Percentiles rank a stretch among this genome's conserved stretches.
Evolutionary conservation across 2,888 invertebrate species (phyloP).

Genomic region (Torymus auratus): DNA sequence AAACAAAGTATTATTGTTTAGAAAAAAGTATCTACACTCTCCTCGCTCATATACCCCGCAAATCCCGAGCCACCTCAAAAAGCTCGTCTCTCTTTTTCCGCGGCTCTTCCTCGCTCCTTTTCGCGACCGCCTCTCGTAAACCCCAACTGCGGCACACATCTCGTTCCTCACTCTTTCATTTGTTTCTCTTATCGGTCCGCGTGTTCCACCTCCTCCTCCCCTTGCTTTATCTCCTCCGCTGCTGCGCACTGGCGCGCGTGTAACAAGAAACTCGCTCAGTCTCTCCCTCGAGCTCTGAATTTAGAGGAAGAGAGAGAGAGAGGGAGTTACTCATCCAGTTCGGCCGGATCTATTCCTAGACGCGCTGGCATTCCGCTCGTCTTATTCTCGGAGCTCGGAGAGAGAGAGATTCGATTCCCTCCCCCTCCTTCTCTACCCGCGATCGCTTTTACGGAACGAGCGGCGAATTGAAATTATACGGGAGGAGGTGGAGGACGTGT

Average conservation of each 20-base stretch:
- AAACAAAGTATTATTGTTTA: too few species aligned
- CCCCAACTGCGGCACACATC: not conserved
- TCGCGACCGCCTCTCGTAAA: too few species aligned
- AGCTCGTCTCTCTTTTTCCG: too few species aligned
- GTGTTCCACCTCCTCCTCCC: not conserved
- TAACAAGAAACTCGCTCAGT: conserved; percentile 48
- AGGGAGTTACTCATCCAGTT: conserved; percentile 54
- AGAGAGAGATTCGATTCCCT: not conserved
- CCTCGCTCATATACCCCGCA: too few species aligned
- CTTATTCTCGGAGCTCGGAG: conserved; percentile 22
- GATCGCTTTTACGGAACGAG: conserved; percentile 1
- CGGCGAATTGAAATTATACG: too few species aligned
- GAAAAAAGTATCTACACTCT: too few species aligned
- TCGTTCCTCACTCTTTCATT: conserved; percentile 14
- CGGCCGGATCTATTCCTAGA: conserved; percentile 55
- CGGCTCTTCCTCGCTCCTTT: too few species aligned
- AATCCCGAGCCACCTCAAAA: too few species aligned
- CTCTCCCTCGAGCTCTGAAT: conserved; percentile 38
- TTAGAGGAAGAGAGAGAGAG: conserved; percentile 31
- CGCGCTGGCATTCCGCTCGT: conserved; percentile 44
- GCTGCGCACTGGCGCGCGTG: not conserved
- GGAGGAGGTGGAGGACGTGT: too few species aligned
- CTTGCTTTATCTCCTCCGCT: not conserved
- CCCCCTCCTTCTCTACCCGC: not conserved
- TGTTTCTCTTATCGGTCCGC: conserved; percentile 39